phyloP scores from a whole-genome alignment of 2,113 vertebrate species.

The Ondatra zibethicus region DNA sequence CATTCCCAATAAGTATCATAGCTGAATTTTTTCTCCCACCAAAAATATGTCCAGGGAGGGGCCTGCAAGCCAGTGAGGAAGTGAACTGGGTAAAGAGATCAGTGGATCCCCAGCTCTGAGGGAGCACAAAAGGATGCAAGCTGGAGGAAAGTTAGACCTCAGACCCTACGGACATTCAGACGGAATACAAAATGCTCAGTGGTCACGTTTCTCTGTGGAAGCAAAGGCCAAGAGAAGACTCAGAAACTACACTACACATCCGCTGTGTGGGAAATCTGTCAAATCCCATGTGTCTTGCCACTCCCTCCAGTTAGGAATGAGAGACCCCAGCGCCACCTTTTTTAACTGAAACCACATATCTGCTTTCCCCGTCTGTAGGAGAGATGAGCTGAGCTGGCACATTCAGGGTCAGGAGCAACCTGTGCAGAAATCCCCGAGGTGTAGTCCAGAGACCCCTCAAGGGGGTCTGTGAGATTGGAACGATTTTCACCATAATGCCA shows the following conservation, averaged over 20 bases:
- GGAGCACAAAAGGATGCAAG: not conserved
- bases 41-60: not conserved
- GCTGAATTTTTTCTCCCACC: not conserved
- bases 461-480: not conserved
- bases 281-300: not conserved
- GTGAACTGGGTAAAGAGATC: not conserved
- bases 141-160: not conserved
- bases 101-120: not conserved
- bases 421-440: not conserved
- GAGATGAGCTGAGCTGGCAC: not conserved
- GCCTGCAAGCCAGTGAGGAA: not conserved
- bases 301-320: not conserved
- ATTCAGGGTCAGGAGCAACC: not conserved
- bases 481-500: not conserved
- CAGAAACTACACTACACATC: not conserved
- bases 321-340: not conserved
- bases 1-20: conserved; percentile 15
- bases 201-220: not conserved
- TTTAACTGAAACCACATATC: not conserved
- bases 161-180: not conserved
- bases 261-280: not conserved
- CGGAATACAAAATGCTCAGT: not conserved
- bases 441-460: not conserved
- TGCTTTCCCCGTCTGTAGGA: not conserved
- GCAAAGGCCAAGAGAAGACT: not conserved